Evolutionary conservation across 2,888 invertebrate genomes (phyloP).

Genomic region (Perdita meconis): DNA sequence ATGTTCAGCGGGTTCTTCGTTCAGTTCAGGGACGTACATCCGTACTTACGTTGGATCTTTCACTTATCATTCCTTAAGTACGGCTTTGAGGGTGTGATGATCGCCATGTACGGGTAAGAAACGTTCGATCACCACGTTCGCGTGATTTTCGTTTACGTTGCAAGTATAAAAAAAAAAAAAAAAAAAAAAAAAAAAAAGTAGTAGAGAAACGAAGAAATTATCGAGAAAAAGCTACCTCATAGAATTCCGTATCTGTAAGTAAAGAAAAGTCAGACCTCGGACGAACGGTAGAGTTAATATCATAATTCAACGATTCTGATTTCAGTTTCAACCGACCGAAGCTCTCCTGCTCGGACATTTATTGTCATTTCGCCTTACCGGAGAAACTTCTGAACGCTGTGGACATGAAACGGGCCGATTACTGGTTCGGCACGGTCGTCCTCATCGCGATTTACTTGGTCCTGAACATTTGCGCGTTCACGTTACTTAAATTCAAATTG

Average conservation of each 20-base stretch:
- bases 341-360: conserved; percentile 90
- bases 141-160: no score
- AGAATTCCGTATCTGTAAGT: no score
- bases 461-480: conserved; percentile 88
- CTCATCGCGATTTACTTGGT: conserved; percentile 88
- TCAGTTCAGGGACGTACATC: conserved; percentile 91
- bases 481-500: conserved; percentile 88
- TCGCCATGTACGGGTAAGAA: conserved; percentile 89
- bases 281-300: no score
- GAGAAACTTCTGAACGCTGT: conserved; percentile 90
- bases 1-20: conserved; percentile 97
- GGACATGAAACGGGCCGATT: conserved; percentile 89
- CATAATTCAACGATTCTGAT: neutral
- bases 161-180: no score
- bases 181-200: no score
- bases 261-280: no score
- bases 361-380: conserved; percentile 91
- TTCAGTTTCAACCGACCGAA: conserved; percentile 89
- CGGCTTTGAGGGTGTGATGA: conserved; percentile 92
- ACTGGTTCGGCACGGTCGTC: conserved; percentile 88
- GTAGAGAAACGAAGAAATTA: no score
- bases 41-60: conserved; percentile 92
- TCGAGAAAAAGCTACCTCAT: no score
- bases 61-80: conserved; percentile 95
- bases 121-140: neutral